Evolutionary conservation across 1,140 invertebrate species (phyloP).

Genomic region (Vanessa tameamea): DNA sequence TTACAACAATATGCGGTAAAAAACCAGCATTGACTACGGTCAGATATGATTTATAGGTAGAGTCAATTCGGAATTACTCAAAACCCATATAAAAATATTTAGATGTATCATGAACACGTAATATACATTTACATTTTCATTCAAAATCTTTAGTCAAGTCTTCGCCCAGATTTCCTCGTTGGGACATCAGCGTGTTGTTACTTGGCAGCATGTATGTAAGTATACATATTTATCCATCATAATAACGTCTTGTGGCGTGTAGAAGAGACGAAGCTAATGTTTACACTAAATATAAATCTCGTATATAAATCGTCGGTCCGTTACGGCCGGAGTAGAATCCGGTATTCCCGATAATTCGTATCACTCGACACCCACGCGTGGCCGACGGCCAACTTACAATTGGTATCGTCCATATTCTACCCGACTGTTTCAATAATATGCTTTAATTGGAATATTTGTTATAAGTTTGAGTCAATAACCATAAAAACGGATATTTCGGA

Average conservation of each 20-base stretch:
- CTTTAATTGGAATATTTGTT: too few species aligned
- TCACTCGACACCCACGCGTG: conserved; percentile 38
- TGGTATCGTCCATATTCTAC: conserved; percentile 9
- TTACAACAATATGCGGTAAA: too few species aligned
- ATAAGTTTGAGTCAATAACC: background rate
- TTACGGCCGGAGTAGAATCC: conserved; percentile 31
- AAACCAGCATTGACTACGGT: too few species aligned
- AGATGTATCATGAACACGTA: too few species aligned
- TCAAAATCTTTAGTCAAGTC: too few species aligned
- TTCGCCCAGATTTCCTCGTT: too few species aligned
- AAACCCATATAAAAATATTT: too few species aligned
- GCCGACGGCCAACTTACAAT: conserved; percentile 32
- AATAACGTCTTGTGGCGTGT: background rate
- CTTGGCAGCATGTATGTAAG: background rate
- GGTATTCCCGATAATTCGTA: conserved; percentile 39
- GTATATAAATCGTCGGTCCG: conserved; percentile 26
- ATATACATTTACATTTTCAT: too few species aligned
- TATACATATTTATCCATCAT: too few species aligned
- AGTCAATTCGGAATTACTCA: too few species aligned
- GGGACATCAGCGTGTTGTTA: too few species aligned
- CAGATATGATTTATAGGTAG: too few species aligned
- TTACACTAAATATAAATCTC: conserved; percentile 17
- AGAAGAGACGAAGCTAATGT: background rate
- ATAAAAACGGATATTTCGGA: background rate
- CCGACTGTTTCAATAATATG: background rate